phyloP scores from a whole-genome alignment of 1,140 invertebrate genomes.

The Alviniconcha marisindica region DNA sequence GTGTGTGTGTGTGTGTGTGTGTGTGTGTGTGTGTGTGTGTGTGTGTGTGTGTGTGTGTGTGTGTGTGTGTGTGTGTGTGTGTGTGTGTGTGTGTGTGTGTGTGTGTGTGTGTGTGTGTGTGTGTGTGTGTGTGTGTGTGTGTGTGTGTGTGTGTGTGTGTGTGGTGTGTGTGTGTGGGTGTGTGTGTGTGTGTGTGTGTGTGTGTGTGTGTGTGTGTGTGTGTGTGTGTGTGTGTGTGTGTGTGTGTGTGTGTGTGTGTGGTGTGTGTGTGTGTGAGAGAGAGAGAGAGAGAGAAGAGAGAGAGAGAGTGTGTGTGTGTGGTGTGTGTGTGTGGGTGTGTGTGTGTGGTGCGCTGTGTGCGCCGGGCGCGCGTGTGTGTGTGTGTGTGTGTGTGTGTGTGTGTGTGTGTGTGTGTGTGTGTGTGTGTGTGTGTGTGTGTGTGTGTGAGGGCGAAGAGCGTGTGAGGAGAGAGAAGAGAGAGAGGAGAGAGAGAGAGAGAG shows the following conservation, averaged over 20 bases:
- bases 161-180: not conserved
- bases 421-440: not conserved
- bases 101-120: not conserved
- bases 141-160: not conserved
- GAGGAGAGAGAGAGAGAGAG: too few species aligned
- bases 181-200: not conserved
- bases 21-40: not conserved
- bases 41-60: not conserved
- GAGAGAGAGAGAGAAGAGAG: not conserved
- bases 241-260: constrained; percentile 11
- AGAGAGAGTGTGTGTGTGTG: not conserved
- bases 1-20: not conserved
- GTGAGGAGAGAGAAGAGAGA: too few species aligned
- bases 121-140: not conserved
- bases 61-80: not conserved
- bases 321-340: constrained; percentile 1
- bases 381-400: not conserved
- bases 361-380: not conserved
- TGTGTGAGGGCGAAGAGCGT: too few species aligned
- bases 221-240: not conserved
- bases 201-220: not conserved
- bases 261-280: not conserved
- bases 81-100: not conserved
- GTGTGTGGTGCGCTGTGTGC: too few species aligned
- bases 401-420: not conserved